These are phyloP conservation scores for Hedychridium roseum DNA, from an alignment of 2,888 invertebrate genomes.

Conservation along the genomic window DNA sequence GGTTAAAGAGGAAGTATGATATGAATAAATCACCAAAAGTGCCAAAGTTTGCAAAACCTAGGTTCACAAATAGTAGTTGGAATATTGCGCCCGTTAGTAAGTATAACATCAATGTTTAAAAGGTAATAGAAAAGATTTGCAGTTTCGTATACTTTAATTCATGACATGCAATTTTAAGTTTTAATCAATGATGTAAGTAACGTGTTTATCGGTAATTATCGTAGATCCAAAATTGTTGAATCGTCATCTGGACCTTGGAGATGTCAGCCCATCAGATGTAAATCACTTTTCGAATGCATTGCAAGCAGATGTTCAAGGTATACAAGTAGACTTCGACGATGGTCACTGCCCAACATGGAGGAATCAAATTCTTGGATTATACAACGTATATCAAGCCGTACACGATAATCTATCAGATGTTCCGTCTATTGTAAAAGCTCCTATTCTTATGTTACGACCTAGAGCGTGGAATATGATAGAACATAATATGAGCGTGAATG, in stretches of 20 bases:
- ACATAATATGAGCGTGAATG: constrained; percentile 70
- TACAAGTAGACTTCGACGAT: constrained; percentile 76
- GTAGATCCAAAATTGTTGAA: constrained; percentile 40
- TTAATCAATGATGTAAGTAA: constrained; percentile 3
- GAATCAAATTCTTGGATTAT: constrained; percentile 72
- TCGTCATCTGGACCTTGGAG: constrained; percentile 72
- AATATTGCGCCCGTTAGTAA: constrained; percentile 68
- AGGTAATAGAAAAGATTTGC: too few relatives aligned
- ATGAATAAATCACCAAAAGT: constrained; percentile 53
- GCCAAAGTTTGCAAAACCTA: constrained; percentile 64
- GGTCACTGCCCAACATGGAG: constrained; percentile 78
- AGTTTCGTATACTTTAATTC: neutral
- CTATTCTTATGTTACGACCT: constrained; percentile 73
- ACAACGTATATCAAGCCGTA: constrained; percentile 70
- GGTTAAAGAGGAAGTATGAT: constrained; percentile 60
- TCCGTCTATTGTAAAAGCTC: constrained; percentile 67
- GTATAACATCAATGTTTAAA: too few relatives aligned
- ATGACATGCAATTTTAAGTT: constrained; percentile 1
- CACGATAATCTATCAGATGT: constrained; percentile 66
- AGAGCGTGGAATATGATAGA: constrained; percentile 80
- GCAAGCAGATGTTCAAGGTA: constrained; percentile 68
- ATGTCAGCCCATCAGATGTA: constrained; percentile 71
- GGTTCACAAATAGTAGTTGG: constrained; percentile 67
- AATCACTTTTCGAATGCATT: constrained; percentile 69
- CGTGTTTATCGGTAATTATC: constrained; percentile 6